Conservation (phyloP, 2,888 invertebrate species). For the Orthosia gracilis region DNA sequence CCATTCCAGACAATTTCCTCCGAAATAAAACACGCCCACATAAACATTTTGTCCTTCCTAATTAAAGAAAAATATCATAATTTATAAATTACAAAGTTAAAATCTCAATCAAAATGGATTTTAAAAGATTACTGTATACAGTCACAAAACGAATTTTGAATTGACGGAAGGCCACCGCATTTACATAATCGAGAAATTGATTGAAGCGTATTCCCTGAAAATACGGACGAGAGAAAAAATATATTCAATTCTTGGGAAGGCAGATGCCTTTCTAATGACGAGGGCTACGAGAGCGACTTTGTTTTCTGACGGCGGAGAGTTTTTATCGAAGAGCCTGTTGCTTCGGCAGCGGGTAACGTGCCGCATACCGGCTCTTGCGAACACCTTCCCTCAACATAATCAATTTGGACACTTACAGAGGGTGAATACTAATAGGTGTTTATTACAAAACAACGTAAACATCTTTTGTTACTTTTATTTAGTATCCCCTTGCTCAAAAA, state of each 20-base stretch:
- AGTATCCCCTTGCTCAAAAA: neutral
- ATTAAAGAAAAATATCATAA: slow-evolving; percentile 60
- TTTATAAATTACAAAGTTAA: slow-evolving; percentile 75
- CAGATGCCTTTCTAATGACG: slow-evolving; percentile 84
- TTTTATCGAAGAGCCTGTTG: slow-evolving; percentile 76
- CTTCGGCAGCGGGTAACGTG: slow-evolving; percentile 53
- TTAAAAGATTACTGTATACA: slow-evolving; percentile 77
- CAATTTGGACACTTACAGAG: slow-evolving; percentile 45
- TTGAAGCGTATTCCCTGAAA: slow-evolving; percentile 85
- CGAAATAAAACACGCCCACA: slow-evolving; percentile 30
- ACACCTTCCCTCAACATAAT: slow-evolving; percentile 56
- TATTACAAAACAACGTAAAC: slow-evolving; percentile 31
- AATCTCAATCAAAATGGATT: slow-evolving; percentile 79
- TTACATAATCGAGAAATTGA: slow-evolving; percentile 90
- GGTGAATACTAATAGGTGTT: slow-evolving; percentile 47
- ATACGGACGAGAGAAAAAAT: slow-evolving; percentile 75
- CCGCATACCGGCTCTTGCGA: slow-evolving; percentile 28
- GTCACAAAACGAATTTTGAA: slow-evolving; percentile 75
- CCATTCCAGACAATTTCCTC: slow-evolving; percentile 12
- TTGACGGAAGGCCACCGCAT: slow-evolving; percentile 79
- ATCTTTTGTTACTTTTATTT: slow-evolving; percentile 18
- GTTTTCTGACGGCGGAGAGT: slow-evolving; percentile 64
- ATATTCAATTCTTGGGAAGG: slow-evolving; percentile 82
- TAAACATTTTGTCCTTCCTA: slow-evolving; percentile 36
- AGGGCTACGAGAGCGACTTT: slow-evolving; percentile 68